A percentile compares a stretch with the other conserved stretches of the same genome.
Evolutionary conservation across 2,888 invertebrate genomes (phyloP).

Genomic region (Agrilus mali): DNA sequence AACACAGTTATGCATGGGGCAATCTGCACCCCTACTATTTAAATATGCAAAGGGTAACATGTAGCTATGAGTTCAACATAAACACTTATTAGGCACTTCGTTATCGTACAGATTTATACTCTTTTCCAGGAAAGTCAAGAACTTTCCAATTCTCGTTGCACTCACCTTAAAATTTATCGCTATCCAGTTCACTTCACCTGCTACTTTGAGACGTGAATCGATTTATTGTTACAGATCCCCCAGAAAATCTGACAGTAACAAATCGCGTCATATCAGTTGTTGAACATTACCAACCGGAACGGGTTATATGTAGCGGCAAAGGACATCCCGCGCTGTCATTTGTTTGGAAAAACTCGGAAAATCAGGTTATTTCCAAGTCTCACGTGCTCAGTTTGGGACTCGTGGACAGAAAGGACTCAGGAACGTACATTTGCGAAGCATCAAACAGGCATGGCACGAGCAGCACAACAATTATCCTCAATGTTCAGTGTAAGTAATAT

Average conservation of each 20-base stretch:
- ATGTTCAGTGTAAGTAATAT: constrained; percentile 68
- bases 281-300: constrained; percentile 43
- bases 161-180: no score
- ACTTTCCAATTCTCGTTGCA: no score
- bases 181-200: no score
- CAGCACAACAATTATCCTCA: constrained; percentile 54
- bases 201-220: not conserved
- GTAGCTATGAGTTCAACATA: no score
- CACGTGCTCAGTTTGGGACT: constrained; percentile 48
- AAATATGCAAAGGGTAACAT: no score
- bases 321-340: constrained; percentile 62
- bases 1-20: no score
- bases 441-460: constrained; percentile 67
- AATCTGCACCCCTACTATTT: no score
- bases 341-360: constrained; percentile 55
- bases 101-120: no score
- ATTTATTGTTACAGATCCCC: constrained; percentile 47
- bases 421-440: constrained; percentile 68
- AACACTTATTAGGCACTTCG: no score
- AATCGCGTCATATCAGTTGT: constrained; percentile 39
- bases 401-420: constrained; percentile 57
- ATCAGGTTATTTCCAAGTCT: constrained; percentile 36
- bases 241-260: constrained; percentile 73
- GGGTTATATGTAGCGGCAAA: constrained; percentile 45
- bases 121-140: no score